phyloP scores from a whole-genome alignment of 1,140 invertebrate species.

The Zaprionus gabonicus region DNA sequence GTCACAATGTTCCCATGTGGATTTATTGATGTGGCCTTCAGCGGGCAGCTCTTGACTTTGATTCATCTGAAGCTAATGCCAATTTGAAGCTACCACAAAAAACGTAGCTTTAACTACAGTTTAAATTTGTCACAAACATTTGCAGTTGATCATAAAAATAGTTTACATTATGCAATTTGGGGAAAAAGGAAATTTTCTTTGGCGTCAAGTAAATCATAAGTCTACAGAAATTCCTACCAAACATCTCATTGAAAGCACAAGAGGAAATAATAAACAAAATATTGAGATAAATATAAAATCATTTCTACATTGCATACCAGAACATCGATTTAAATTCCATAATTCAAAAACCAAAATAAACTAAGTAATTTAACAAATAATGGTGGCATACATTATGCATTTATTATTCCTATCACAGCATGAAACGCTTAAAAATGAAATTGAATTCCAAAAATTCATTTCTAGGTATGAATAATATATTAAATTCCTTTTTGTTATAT shows the following conservation, averaged over 20 bases:
- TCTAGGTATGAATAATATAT: background rate
- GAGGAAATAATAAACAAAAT: no score
- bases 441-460: background rate
- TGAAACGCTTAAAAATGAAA: background rate
- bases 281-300: background rate
- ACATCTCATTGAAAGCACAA: background rate
- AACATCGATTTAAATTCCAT: slow-evolving; percentile 6
- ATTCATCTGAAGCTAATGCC: slow-evolving; percentile 11
- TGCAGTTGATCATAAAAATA: slow-evolving; percentile 15
- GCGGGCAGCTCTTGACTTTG: background rate
- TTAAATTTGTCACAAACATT: background rate
- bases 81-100: slow-evolving; percentile 11
- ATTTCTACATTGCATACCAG: background rate
- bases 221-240: slow-evolving; percentile 1
- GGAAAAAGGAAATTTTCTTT: slow-evolving; percentile 11
- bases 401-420: background rate
- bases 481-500: background rate
- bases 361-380: background rate
- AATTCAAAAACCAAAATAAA: background rate
- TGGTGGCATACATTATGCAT: background rate
- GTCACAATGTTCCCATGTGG: slow-evolving; percentile 29
- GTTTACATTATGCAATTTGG: slow-evolving; percentile 24
- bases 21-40: slow-evolving; percentile 38
- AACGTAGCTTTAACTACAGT: background rate
- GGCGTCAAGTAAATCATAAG: slow-evolving; percentile 36